Conservation (phyloP, 2,888 invertebrate genomes). For the Invenusta paracnida region DNA sequence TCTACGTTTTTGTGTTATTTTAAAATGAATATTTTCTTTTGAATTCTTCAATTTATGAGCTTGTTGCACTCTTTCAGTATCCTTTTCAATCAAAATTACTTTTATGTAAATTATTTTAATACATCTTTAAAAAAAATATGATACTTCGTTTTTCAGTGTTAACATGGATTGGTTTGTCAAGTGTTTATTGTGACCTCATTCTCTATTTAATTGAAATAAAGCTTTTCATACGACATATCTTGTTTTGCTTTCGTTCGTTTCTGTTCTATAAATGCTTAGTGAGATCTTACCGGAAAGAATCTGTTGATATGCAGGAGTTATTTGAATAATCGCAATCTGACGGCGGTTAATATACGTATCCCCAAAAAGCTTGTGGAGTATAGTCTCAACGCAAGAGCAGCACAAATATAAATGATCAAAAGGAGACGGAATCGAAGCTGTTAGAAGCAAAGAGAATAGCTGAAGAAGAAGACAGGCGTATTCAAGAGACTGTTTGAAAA, state of each 20-base stretch:
- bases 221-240: background rate
- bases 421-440: background rate
- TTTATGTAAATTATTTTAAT: too few relatives aligned
- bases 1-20: background rate
- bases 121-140: too few relatives aligned
- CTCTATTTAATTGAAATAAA: background rate
- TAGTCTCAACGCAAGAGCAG: conserved; percentile 1
- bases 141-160: background rate
- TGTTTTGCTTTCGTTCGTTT: too few relatives aligned
- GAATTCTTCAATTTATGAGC: background rate
- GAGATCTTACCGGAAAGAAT: background rate
- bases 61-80: background rate
- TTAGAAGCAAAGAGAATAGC: background rate
- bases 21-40: background rate
- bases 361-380: conserved; percentile 4
- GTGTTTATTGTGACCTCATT: background rate
- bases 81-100: too few relatives aligned
- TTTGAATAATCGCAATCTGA: background rate
- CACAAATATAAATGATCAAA: background rate
- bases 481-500: background rate
- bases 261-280: too few relatives aligned
- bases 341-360: background rate
- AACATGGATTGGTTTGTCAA: background rate
- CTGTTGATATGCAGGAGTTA: conserved; percentile 11
- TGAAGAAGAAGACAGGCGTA: background rate